phyloP scores from a whole-genome alignment of 2,888 invertebrate genomes.

The Eucera pruinosa region DNA sequence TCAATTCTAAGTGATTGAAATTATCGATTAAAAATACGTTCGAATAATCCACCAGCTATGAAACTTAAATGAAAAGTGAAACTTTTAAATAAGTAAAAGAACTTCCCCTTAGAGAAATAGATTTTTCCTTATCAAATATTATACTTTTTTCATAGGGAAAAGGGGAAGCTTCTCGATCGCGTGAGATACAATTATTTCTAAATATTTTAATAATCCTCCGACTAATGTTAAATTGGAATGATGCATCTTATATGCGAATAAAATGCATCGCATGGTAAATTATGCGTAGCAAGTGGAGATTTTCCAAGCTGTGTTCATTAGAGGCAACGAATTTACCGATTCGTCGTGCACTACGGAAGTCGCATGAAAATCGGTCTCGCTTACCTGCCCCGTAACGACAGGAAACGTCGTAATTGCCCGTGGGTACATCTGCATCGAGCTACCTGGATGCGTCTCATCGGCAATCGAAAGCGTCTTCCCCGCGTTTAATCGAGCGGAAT shows the following conservation, averaged over 20 bases:
- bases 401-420: conserved; percentile 80
- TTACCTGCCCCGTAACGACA: conserved; percentile 81
- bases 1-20: too few species aligned
- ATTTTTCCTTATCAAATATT: too few species aligned
- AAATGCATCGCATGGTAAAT: conserved; percentile 31
- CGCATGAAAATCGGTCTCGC: conserved; percentile 81
- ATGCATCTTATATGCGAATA: not conserved
- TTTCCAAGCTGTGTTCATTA: conserved; percentile 45
- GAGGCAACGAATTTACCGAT: conserved; percentile 35
- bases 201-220: too few species aligned
- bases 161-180: too few species aligned
- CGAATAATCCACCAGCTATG: too few species aligned
- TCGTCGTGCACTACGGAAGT: conserved; percentile 77
- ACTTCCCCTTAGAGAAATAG: too few species aligned
- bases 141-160: too few species aligned
- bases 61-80: too few species aligned
- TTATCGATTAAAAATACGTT: too few species aligned
- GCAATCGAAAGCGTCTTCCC: conserved; percentile 61
- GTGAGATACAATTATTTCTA: too few species aligned
- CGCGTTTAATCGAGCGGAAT: conserved; percentile 71
- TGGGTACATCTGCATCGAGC: conserved; percentile 43
- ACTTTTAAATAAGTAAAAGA: too few species aligned
- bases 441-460: conserved; percentile 64
- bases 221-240: too few species aligned
- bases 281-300: conserved; percentile 28